Percentiles rank a stretch among this genome's conserved stretches.
phyloP scores from a whole-genome alignment of 2,888 invertebrate genomes.

The Hecatera dysodea region DNA sequence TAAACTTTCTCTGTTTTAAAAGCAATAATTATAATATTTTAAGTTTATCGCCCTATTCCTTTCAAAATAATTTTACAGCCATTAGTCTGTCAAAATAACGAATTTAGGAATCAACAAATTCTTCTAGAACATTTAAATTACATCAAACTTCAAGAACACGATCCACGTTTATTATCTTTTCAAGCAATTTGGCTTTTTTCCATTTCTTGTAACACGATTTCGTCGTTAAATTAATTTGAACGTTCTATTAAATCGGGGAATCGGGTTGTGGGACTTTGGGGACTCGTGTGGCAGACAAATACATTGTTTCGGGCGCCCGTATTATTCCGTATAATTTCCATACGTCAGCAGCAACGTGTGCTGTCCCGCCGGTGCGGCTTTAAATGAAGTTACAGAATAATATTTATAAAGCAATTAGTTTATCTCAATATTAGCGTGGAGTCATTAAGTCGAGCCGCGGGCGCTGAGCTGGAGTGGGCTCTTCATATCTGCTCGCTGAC shows the following conservation, averaged over 20 bases:
- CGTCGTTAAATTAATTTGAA: conserved; percentile 53
- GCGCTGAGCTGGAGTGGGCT: conserved; percentile 62
- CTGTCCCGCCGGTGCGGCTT: conserved; percentile 69
- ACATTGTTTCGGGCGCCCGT: conserved; percentile 49
- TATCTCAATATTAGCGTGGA: conserved; percentile 81
- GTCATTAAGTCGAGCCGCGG: conserved; percentile 76
- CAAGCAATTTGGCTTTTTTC: conserved; percentile 53
- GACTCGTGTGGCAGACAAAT: conserved; percentile 36
- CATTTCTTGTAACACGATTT: conserved; percentile 46
- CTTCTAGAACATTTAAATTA: conserved; percentile 41
- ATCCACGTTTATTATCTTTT: conserved; percentile 41
- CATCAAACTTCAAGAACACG: conserved; percentile 43
- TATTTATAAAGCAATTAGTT: conserved; percentile 85
- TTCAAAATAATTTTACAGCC: conserved; percentile 24
- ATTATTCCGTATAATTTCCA: conserved; percentile 63
- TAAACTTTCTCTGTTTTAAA: conserved; percentile 15
- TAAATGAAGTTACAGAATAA: conserved; percentile 79
- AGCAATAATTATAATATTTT: conserved; percentile 28
- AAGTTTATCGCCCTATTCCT: conserved; percentile 32
- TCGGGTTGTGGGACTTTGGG: conserved; percentile 30
- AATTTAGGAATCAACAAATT: conserved; percentile 42
- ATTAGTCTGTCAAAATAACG: conserved; percentile 54
- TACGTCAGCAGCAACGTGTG: conserved; percentile 70
- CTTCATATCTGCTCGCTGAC: conserved; percentile 77
- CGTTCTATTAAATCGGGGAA: conserved; percentile 49